Evolutionary conservation across 2,888 invertebrate species (phyloP).

Genomic region (Caenorhabditis sp.): DNA sequence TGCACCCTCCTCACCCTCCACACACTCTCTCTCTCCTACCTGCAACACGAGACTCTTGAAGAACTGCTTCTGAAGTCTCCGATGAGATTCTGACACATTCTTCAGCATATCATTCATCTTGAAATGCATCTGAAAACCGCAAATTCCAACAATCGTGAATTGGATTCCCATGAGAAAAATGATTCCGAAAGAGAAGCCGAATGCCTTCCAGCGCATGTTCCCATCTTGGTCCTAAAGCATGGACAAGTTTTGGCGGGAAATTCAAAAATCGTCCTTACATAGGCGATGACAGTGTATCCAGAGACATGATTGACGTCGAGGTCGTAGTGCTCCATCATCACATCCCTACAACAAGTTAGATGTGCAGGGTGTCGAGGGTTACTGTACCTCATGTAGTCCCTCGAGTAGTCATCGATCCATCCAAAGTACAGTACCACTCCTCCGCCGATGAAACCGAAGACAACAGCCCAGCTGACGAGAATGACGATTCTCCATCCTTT

Average conservation of each 20-base stretch:
- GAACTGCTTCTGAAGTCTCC: conserved; percentile 40
- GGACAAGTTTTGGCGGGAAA: not conserved
- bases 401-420: conserved; percentile 40
- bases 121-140: conserved; percentile 40
- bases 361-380: not conserved
- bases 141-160: conserved; percentile 25
- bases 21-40: not conserved
- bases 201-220: conserved; percentile 29
- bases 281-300: conserved; percentile 43
- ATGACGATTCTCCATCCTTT: conserved; percentile 35
- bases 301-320: conserved; percentile 32
- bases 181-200: conserved; percentile 34
- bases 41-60: conserved; percentile 40
- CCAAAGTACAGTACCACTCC: conserved; percentile 34
- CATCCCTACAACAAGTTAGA: conserved; percentile 23
- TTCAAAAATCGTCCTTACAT: not conserved
- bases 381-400: conserved; percentile 36
- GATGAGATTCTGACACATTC: conserved; percentile 25
- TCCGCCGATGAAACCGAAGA: conserved; percentile 30
- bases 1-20: no score
- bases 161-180: conserved; percentile 48
- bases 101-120: conserved; percentile 44
- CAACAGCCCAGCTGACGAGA: conserved; percentile 8
- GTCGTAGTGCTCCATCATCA: conserved; percentile 33
- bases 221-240: conserved; percentile 11